Evolutionary conservation across 2,888 invertebrate species (phyloP), one percentile per base, ranked within the genome.

Genomic region (Cyclophora punctaria): DNA sequence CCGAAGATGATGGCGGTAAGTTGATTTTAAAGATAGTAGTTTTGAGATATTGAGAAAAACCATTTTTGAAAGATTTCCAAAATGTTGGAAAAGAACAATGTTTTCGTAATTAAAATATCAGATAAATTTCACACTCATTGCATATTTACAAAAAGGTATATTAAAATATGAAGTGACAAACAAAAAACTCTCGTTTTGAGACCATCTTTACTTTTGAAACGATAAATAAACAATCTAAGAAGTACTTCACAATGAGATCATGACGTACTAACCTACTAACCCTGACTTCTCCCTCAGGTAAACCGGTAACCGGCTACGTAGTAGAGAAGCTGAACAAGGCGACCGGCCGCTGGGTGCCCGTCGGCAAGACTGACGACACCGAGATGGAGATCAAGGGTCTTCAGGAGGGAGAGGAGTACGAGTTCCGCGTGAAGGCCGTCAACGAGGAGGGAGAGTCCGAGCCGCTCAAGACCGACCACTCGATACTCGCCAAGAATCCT

Each of bases 361-460:
- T 97, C 49, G 98, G 98, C 53, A 93, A 95, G 62, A 94, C 95
- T 0, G 91, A 90, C 75, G 98, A 93, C 80, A 97, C 93, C 46
- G 96, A 96, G 82, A 92, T 96, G 92, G 96, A 97, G 63, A 74
- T 87, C 67, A 86, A 86, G 76, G 97, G 97, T 35, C 90, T 98
- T 47, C 95, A 95, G 74, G 98, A 98, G 78, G 96, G 89, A 20
- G 89, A 89, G 69, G 97, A 98, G 71, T 98, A 98, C 78, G 96
- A 97, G 83, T 98, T 98, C 90, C 91, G 98, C 60, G 96, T 98
- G 7, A 94, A 93, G 75, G 98, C 98, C 5, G 92, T 98, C 56
- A 98, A 98, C 69, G 98, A 98, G 60, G 98, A 98, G 77, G 97
- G 97, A 20, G 97, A 97, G 79, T 96, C 96, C 1, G 97, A 99